Evolutionary conservation across 2,888 invertebrate genomes (phyloP).

Genomic region (Microctonus hyperodae): DNA sequence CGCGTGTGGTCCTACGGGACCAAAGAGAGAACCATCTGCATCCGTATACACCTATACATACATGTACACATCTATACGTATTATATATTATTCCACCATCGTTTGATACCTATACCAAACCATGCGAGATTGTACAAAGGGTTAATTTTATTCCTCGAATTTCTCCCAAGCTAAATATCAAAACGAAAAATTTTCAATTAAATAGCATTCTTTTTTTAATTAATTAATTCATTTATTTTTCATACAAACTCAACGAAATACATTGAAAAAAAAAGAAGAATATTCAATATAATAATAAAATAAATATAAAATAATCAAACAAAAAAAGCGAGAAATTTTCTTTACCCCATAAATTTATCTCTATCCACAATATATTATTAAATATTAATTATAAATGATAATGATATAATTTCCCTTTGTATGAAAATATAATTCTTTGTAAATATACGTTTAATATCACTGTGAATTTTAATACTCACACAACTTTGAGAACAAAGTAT

Average conservation of each 20-base stretch:
- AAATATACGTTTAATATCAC: slow-evolving; percentile 27
- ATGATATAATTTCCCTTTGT: too few relatives aligned
- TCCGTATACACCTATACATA: slow-evolving; percentile 6
- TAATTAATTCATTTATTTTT: too few relatives aligned
- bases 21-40: slow-evolving; percentile 3
- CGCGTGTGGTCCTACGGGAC: slow-evolving; percentile 18
- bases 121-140: not conserved
- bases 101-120: too few relatives aligned
- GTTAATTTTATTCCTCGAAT: not conserved
- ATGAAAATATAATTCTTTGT: slow-evolving; percentile 10
- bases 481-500: slow-evolving; percentile 44
- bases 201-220: not conserved
- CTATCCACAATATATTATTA: too few relatives aligned
- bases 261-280: too few relatives aligned
- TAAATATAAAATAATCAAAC: too few relatives aligned
- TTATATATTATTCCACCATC: not conserved
- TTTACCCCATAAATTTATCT: too few relatives aligned
- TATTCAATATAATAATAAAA: too few relatives aligned
- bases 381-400: too few relatives aligned
- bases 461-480: slow-evolving; percentile 31
- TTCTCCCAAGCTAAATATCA: not conserved
- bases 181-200: too few relatives aligned
- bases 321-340: too few relatives aligned
- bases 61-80: not conserved
- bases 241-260: too few relatives aligned